Percentiles rank a stretch among this genome's conserved stretches.
These are phyloP conservation scores for Epistrophella euchroma DNA, from an alignment of 2,888 invertebrate genomes.

Conservation along the genomic window DNA sequence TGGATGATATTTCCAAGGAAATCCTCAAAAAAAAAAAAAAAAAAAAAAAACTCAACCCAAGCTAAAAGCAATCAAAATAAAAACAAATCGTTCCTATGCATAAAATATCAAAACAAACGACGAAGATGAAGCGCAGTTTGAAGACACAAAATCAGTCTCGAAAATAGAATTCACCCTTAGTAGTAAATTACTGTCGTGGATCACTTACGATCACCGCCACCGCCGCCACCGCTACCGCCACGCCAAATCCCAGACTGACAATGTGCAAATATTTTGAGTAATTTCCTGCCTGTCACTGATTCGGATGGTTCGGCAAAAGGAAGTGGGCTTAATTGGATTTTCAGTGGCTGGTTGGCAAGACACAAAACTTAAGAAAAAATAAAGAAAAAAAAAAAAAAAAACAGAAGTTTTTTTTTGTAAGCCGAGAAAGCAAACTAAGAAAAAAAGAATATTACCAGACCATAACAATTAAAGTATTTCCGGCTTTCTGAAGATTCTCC, in stretches of 20 bases:
- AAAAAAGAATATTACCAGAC: conserved; percentile 63
- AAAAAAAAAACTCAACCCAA: neutral
- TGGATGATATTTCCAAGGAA: conserved; percentile 56
- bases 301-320: conserved; percentile 64
- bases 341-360: conserved; percentile 52
- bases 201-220: conserved; percentile 68
- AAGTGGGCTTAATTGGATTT: conserved; percentile 74
- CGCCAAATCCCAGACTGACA: conserved; percentile 50
- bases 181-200: conserved; percentile 66
- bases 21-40: conserved; percentile 16
- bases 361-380: conserved; percentile 15
- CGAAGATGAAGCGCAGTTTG: conserved; percentile 36
- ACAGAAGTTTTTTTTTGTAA: conserved; percentile 13
- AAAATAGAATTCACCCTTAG: conserved; percentile 61
- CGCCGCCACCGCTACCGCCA: conserved; percentile 50
- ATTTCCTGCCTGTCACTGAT: conserved; percentile 70
- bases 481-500: conserved; percentile 69
- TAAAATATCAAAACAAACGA: conserved; percentile 32
- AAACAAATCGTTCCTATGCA: neutral
- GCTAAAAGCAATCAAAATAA: neutral
- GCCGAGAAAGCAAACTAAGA: conserved; percentile 28
- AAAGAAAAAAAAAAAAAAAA: neutral
- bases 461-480: conserved; percentile 75
- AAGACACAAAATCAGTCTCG: conserved; percentile 28
- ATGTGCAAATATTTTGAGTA: conserved; percentile 75